Base-by-base conservation (phyloP, 2,888 invertebrate genomes). In the Pilophorus perplexus region DNA sequence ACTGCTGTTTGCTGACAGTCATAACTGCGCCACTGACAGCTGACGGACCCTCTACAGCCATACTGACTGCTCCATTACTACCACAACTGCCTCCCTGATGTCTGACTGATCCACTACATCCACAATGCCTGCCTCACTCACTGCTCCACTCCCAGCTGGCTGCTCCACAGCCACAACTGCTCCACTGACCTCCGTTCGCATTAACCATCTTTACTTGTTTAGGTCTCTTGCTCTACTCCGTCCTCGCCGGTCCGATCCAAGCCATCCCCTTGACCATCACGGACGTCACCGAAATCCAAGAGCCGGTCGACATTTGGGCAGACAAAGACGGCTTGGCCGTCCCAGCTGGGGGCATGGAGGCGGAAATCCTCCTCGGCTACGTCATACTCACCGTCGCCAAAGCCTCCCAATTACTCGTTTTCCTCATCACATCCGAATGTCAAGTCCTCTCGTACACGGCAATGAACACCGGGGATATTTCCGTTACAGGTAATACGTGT, bases 321-420 rank as follows among this genome's bases (percentile, higher is more conserved):
- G 70, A 71, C 20, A 46, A 50, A 8, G 71, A 71, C 46, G 54
- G 38, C 8, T 55, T 71, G 3, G 59, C 64, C 12, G 57, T 69
- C 16, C 60, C 67, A 5, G 52, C 69, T 25, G 60, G 54, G 12
- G 65, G 69, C 8, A 25, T 70, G 18, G 38, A 54, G 8, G 57
- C 42, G 28, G 64, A 62, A 55, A 46, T 54, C 8, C 42, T 60
- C 37, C 18, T 33, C 1, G 55, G 59, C 14, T 46, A 57, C 18
- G 33, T 54, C 12, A 14, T 68, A 10, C 28, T 69, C 2, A 50
- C 40, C 10, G 71, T 57, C 8, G 67, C 66, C 20, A 71, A 70
- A 64, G 70, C 69, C 3, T 28, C 65, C 6, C 67, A 59, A 22
- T 42, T 70, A 8, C n/a, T 70, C 18, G 64, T 67, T 10, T 68